Evolutionary conservation across 2,797 vertebrate species (phyloP).

Genomic region (Pempheris klunzingeri): DNA sequence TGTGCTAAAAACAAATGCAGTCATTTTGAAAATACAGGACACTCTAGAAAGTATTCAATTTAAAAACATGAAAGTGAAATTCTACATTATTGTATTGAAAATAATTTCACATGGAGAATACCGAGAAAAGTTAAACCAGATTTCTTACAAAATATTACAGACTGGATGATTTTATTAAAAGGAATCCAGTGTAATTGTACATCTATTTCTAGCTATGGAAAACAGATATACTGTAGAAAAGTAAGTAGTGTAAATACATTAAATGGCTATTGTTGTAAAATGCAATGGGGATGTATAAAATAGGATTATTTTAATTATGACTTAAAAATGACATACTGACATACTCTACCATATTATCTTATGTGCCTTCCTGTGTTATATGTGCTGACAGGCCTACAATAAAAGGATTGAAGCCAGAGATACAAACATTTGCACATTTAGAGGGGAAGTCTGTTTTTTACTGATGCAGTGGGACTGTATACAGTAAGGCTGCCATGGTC

Average conservation of each 20-base stretch:
- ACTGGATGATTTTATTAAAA: background rate
- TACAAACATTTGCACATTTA: conserved; percentile 58
- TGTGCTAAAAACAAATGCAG: conserved; percentile 11
- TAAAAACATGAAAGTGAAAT: conserved; percentile 41
- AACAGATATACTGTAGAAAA: background rate
- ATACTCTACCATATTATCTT: background rate
- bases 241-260: background rate
- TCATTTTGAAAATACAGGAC: conserved; percentile 59
- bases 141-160: conserved; percentile 13
- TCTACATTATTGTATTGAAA: conserved; percentile 33
- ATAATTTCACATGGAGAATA: conserved; percentile 33
- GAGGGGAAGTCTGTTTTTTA: conserved; percentile 72
- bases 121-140: conserved; percentile 25
- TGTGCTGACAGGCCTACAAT: conserved; percentile 41
- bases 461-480: conserved; percentile 78
- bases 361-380: conserved; percentile 26
- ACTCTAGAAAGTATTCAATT: conserved; percentile 52
- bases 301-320: background rate
- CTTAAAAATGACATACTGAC: conserved; percentile 11
- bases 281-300: background rate
- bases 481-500: conserved; percentile 71
- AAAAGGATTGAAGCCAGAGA: conserved; percentile 36
- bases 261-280: background rate
- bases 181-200: background rate
- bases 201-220: background rate